phyloP scores from a whole-genome alignment of 1,140 invertebrate genomes.

The Calycopis cecrops region DNA sequence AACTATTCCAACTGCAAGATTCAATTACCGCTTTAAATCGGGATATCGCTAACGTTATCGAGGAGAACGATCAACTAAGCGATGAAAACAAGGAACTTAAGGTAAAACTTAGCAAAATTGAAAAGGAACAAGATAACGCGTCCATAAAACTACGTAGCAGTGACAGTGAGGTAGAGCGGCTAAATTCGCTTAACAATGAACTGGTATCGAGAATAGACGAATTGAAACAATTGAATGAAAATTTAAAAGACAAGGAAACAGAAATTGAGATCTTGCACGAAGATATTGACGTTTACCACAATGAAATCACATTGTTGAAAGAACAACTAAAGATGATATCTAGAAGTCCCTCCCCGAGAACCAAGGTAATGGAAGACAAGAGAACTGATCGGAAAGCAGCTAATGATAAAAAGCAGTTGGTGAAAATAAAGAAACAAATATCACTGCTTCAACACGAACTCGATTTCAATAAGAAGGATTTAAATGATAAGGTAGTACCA shows the following conservation, averaged over 20 bases:
- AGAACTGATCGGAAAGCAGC: constrained; percentile 36
- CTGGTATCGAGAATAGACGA: constrained; percentile 55
- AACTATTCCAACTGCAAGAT: constrained; percentile 55
- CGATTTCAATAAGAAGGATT: constrained; percentile 68
- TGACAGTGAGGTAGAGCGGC: constrained; percentile 51
- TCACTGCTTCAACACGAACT: constrained; percentile 76
- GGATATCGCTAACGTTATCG: constrained; percentile 59
- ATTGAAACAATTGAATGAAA: constrained; percentile 55
- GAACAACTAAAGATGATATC: constrained; percentile 60
- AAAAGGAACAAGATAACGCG: constrained; percentile 71
- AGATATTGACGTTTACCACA: constrained; percentile 67
- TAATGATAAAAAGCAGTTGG: constrained; percentile 53
- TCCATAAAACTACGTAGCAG: constrained; percentile 57
- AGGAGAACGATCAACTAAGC: constrained; percentile 57
- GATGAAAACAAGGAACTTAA: constrained; percentile 59
- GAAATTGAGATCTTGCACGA: constrained; percentile 73
- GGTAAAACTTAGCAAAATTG: constrained; percentile 56
- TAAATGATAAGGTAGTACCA: constrained; percentile 64
- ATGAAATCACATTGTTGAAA: constrained; percentile 60
- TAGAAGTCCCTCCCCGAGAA: constrained; percentile 56
- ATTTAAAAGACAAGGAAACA: constrained; percentile 64
- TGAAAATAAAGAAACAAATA: constrained; percentile 74
- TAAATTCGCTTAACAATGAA: constrained; percentile 51
- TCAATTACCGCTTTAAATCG: constrained; percentile 57
- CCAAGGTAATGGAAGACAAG: constrained; percentile 47